Base-by-base conservation (phyloP, 2,888 invertebrate genomes). In the Lepidocyrtoides sp. region DNA sequence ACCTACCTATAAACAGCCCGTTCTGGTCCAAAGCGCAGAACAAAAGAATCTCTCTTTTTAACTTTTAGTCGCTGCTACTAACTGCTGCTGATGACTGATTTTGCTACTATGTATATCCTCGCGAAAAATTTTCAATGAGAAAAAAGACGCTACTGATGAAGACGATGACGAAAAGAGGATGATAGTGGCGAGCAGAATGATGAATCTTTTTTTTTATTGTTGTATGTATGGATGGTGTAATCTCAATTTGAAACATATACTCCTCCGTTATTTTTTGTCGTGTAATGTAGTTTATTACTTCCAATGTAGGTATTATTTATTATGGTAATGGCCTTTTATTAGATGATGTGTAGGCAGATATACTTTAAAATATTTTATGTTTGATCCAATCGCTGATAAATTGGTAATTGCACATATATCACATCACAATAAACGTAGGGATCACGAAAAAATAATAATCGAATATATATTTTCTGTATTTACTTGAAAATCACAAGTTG, bases 21-120 rank as follows among this genome's bases (percentile, higher is more conserved):
- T 89, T 89, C 82, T 89, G 89, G 89, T 89, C 89, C 82, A 89
- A 89, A 75, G 89, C 82, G 72, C 89, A 72, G 57, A 57, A 89
- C 79, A 89, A 89, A 82, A 89, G 89, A 89, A 89, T 89, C 89
- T 89, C 89, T 89, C 89, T 89, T 88, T 89, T 89, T 82, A 32
- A 26, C 41, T 81, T 72, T 84, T 84, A 51, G 69, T 60, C 57
- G 32, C 84, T 20, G 48, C 23, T 26, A 8, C 48, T 66, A n/a
- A 44, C 20, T 41, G n/a, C n/a, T n/a, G n/a, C n/a, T n/a, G n/a
- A n/a, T n/a, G n/a, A n/a, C n/a, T n/a, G n/a, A n/a, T n/a, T 66
- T 54, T 54, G 41, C 83, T 20, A 66, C 66, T 66, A 12, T n/a
- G 20, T 72, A n/a, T n/a, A 36, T 36, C 36, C 7, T 36, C 7